Conservation (phyloP, 2,888 invertebrate genomes). For the Automeris io region DNA sequence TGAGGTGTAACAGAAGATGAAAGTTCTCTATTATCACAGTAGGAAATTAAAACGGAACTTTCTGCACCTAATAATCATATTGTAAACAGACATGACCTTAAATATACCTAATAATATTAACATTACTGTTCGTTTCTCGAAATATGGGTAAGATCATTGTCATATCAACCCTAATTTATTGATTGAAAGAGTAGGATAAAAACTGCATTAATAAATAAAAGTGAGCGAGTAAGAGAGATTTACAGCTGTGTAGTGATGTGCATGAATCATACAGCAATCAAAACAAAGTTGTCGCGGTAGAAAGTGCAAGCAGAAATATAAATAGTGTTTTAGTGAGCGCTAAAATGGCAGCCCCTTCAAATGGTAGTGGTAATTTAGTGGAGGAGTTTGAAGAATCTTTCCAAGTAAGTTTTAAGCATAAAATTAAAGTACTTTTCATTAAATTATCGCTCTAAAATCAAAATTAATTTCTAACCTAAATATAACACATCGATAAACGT, state of each 20-base stretch:
- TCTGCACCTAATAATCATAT: too few relatives aligned
- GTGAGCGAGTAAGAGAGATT: constrained; percentile 15
- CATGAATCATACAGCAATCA: constrained; percentile 15
- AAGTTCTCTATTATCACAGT: too few relatives aligned
- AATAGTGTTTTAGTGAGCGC: constrained; percentile 12
- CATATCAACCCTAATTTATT: constrained; percentile 24
- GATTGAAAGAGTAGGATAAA: constrained; percentile 17
- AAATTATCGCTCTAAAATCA: constrained; percentile 9
- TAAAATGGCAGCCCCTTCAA: constrained; percentile 86
- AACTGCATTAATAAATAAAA: neutral
- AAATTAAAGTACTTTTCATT: constrained; percentile 5
- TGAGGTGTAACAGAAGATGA: too few relatives aligned
- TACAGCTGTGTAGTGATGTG: constrained; percentile 23
- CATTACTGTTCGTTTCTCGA: too few relatives aligned
- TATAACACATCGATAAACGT: constrained; percentile 39
- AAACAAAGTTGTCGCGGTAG: constrained; percentile 18
- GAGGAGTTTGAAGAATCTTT: constrained; percentile 95
- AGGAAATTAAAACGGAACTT: too few relatives aligned
- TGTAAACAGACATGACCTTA: too few relatives aligned
- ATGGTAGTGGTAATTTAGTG: constrained; percentile 90
- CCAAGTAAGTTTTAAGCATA: constrained; percentile 76
- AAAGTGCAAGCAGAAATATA: constrained; percentile 11
- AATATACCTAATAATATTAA: too few relatives aligned
- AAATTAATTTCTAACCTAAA: constrained; percentile 41
- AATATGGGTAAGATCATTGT: too few relatives aligned